Percentiles rank a stretch among this genome's conserved stretches.
Conservation (phyloP, 2,113 vertebrate species). For the Scophthalmus maximus region DNA sequence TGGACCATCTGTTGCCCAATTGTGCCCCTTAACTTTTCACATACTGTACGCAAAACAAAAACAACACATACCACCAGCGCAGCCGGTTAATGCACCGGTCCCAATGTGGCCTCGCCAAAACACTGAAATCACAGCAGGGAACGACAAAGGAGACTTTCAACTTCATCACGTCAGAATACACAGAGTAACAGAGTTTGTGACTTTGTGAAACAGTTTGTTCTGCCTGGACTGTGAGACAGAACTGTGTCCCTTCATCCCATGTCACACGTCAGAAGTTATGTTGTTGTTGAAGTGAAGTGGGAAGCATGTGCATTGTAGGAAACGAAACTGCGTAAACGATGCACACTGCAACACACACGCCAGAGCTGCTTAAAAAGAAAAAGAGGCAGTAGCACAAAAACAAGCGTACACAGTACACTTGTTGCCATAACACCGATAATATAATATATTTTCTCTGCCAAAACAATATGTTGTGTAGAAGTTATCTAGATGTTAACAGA, state of each 20-base stretch:
- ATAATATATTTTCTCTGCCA: background rate
- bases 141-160: no score
- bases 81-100: constrained; percentile 1
- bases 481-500: background rate
- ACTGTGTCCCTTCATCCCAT: no score
- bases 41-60: constrained; percentile 43
- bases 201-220: background rate
- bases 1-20: constrained; percentile 72
- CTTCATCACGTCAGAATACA: background rate
- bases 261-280: background rate
- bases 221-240: background rate
- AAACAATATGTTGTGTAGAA: background rate
- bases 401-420: background rate
- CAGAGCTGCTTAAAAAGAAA: background rate
- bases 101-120: background rate
- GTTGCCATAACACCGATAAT: constrained; percentile 16
- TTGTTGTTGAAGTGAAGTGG: constrained; percentile 13
- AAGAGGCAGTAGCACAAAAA: constrained; percentile 40
- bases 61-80: constrained; percentile 35
- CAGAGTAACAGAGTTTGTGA: background rate
- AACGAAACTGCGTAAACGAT: constrained; percentile 55
- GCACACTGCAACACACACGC: constrained; percentile 8
- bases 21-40: constrained; percentile 27
- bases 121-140: background rate
- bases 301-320: constrained; percentile 34